Evolutionary conservation across 1,140 invertebrate genomes (phyloP).

Genomic region (Hesperophylax magnus): DNA sequence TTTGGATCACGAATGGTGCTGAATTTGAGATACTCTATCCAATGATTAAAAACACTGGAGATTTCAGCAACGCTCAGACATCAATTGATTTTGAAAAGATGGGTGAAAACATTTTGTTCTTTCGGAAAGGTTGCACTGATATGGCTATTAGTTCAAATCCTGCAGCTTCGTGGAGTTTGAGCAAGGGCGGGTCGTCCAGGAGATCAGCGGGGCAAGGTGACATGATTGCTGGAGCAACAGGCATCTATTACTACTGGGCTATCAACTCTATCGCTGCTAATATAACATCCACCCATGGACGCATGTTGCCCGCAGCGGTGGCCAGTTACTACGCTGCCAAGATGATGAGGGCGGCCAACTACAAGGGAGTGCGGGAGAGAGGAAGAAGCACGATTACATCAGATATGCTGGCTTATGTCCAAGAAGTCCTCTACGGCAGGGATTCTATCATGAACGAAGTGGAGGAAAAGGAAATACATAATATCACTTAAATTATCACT

Average conservation of each 20-base stretch:
- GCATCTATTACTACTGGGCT: constrained; percentile 79
- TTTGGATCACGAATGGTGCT: constrained; percentile 84
- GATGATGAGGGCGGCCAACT: constrained; percentile 76
- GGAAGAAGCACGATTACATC: constrained; percentile 77
- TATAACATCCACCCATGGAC: constrained; percentile 42
- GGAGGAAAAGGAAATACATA: too few species aligned
- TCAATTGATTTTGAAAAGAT: constrained; percentile 38
- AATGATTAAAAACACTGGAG: constrained; percentile 21
- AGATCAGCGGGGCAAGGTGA: constrained; percentile 89
- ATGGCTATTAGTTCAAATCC: constrained; percentile 61
- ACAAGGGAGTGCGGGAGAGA: constrained; percentile 73
- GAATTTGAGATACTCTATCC: constrained; percentile 72
- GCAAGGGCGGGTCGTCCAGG: constrained; percentile 59
- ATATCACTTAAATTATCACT: too few species aligned
- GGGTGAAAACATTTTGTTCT: constrained; percentile 39
- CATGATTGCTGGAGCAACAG: constrained; percentile 78
- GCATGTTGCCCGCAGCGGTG: constrained; percentile 69
- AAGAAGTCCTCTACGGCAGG: constrained; percentile 17
- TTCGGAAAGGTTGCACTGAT: constrained; percentile 48
- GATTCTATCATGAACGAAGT: constrained; percentile 54
- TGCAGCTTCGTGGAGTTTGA: constrained; percentile 72
- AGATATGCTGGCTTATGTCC: constrained; percentile 78
- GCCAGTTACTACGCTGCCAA: constrained; percentile 78
- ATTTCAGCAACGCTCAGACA: constrained; percentile 37
- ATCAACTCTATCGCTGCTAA: constrained; percentile 53